Percentiles rank a stretch among this genome's conserved stretches.
phyloP scores from a whole-genome alignment of 2,113 vertebrate species.

The Colossoma macropomum region DNA sequence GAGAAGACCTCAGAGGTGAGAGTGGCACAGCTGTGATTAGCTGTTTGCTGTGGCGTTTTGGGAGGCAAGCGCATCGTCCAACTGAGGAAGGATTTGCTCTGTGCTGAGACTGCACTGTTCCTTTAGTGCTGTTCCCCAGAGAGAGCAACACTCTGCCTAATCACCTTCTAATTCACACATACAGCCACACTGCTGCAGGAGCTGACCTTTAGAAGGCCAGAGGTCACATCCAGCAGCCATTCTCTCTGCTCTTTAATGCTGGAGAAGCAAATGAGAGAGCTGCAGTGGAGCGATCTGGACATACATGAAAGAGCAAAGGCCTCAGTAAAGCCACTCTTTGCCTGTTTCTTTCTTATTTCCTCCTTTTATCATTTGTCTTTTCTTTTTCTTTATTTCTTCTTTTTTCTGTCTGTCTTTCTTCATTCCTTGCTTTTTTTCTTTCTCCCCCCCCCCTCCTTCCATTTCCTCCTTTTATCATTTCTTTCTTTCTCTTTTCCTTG shows the following conservation, averaged over 20 bases:
- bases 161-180: neutral
- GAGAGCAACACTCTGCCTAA: neutral
- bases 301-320: neutral
- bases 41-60: neutral
- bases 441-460: no score
- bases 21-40: neutral
- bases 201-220: neutral
- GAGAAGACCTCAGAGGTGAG: neutral
- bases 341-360: no score
- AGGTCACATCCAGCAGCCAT: neutral
- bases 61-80: neutral
- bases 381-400: neutral
- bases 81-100: neutral
- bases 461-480: no score
- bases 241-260: neutral
- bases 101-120: constrained; percentile 7
- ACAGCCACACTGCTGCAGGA: neutral
- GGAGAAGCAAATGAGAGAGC: neutral
- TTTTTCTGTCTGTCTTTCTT: no score
- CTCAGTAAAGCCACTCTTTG: neutral
- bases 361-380: no score
- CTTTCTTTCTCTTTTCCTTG: no score
- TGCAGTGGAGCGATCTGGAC: neutral
- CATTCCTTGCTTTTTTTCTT: no score
- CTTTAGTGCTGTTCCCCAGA: neutral